Evolutionary conservation across 37 sponge, comb jelly and placozoan species (phyloP).

Genomic region (Halichondria panicea): DNA sequence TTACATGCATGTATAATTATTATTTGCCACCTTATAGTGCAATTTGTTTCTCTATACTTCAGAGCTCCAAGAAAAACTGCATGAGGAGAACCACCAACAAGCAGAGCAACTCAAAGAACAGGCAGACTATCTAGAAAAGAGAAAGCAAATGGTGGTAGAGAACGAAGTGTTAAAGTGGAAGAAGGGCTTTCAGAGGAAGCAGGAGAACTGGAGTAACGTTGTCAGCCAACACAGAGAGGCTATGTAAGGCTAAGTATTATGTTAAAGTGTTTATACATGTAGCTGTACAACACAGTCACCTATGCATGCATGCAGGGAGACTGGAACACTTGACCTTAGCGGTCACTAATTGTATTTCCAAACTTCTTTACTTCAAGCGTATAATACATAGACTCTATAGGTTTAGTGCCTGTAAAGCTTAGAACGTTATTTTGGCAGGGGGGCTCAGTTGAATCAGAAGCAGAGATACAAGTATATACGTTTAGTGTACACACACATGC

Average conservation of each 20-base stretch:
- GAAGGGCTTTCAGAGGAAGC: background rate
- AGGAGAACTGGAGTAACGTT: slow-evolving; percentile 25
- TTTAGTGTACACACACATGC: no score
- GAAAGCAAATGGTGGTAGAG: background rate
- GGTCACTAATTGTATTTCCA: background rate
- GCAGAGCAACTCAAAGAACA: slow-evolving; percentile 28
- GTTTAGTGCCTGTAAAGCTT: no score
- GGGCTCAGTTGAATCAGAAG: no score
- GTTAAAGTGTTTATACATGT: background rate
- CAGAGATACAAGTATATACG: no score
- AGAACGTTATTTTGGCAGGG: no score
- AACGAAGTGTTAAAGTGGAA: slow-evolving; percentile 3
- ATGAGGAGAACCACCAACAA: slow-evolving; percentile 28
- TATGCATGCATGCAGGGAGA: background rate
- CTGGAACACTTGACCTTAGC: background rate
- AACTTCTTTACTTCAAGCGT: no score
- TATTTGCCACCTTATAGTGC: background rate
- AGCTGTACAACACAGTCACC: background rate
- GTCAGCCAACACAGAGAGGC: slow-evolving; percentile 5
- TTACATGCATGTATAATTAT: background rate
- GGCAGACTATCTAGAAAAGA: slow-evolving; percentile 27
- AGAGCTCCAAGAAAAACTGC: slow-evolving; percentile 11
- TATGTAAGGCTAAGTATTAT: background rate
- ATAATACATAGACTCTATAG: no score
- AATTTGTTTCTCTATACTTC: background rate